Evolutionary conservation across 2,888 invertebrate species (phyloP).

Genomic region (Leptinotarsa juncta): DNA sequence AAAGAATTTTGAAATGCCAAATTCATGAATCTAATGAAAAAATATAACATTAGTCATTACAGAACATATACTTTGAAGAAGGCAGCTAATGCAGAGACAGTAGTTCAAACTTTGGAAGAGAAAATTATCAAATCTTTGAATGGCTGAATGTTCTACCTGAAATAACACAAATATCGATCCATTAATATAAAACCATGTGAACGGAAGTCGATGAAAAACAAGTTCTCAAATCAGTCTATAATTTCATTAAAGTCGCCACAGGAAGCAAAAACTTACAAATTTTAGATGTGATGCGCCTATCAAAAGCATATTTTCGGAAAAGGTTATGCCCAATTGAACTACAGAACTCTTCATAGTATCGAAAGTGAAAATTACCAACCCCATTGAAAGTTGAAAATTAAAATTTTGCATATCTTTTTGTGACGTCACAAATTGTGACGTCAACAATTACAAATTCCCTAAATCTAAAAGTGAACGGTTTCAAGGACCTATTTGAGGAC

Average conservation of each 20-base stretch:
- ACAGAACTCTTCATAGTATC: constrained; percentile 57
- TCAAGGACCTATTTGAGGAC: no score
- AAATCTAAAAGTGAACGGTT: no score
- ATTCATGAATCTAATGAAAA: not conserved
- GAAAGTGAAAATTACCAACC: constrained; percentile 54
- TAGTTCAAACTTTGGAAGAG: not conserved
- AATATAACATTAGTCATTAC: no score
- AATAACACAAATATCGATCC: not conserved
- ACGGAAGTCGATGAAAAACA: constrained; percentile 6
- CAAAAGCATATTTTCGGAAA: not conserved
- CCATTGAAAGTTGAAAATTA: constrained; percentile 28
- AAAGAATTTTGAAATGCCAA: not conserved
- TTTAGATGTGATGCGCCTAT: not conserved
- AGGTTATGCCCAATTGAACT: constrained; percentile 46
- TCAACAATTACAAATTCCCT: no score
- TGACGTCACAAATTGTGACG: no score
- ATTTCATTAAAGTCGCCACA: constrained; percentile 2
- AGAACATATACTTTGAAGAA: not conserved
- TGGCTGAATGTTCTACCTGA: constrained; percentile 26
- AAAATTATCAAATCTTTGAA: not conserved
- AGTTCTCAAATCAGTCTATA: not conserved
- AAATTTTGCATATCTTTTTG: no score
- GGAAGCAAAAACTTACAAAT: not conserved
- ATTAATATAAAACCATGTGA: not conserved
- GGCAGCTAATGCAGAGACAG: not conserved